These are phyloP conservation scores for Zosterops borbonicus DNA, from an alignment of 2,113 vertebrate species.

Conservation along the genomic window DNA sequence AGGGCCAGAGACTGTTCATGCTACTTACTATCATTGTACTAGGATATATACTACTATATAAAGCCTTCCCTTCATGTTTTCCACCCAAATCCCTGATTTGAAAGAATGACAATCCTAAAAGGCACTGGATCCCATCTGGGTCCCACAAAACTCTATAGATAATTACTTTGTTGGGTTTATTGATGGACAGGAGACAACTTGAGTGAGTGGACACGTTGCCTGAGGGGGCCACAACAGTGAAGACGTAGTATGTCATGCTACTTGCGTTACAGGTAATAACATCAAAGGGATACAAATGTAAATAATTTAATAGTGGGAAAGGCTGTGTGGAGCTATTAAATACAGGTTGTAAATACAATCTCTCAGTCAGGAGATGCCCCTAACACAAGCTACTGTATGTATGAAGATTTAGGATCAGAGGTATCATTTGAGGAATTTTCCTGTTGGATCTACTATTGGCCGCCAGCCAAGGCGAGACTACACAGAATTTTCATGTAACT, in stretches of 20 bases:
- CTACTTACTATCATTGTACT: neutral
- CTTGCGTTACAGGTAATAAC: neutral
- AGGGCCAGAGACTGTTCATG: neutral
- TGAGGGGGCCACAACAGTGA: neutral
- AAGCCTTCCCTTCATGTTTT: neutral
- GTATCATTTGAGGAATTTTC: neutral
- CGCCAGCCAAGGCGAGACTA: neutral
- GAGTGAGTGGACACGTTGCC: neutral
- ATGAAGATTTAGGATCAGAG: neutral
- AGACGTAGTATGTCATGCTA: fast-evolving
- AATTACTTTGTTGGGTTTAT: neutral
- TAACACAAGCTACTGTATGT: neutral
- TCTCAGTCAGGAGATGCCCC: neutral
- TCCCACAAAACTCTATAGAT: neutral
- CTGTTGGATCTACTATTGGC: neutral
- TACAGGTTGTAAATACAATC: neutral
- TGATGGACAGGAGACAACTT: neutral
- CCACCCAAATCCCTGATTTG: neutral
- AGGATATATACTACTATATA: neutral
- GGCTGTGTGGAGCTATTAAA: neutral
- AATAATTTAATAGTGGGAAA: neutral
- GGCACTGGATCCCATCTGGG: neutral
- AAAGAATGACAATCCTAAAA: neutral
- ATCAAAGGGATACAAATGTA: neutral
- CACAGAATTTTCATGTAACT: neutral